Evolutionary conservation across 2,797 vertebrate species (phyloP), one percentile per base, ranked within the genome.

Genomic region (Anniella stebbinsi): DNA sequence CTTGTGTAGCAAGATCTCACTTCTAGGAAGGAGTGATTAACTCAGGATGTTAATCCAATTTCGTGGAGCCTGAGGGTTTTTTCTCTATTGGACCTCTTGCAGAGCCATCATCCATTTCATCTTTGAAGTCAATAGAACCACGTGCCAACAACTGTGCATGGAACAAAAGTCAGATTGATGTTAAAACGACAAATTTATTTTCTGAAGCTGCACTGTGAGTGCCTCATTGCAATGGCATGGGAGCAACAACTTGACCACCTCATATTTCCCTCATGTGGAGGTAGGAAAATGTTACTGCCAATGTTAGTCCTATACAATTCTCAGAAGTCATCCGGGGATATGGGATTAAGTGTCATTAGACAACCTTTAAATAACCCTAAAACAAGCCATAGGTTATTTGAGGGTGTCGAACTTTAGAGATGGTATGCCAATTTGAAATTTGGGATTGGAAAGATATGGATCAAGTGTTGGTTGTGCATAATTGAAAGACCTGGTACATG

Each of bases 21-120:
- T 87, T 94, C 77, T 86, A 91, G 67, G 78, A 92, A 90, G 45
- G 77, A 67, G 33, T 90, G 83, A 41, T 70, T 91, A 90, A 86
- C 36, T 89, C 30, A 86, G 76, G 48, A 54, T 88, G 28, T 8
- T 75, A 75, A 84, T 89, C 72, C 73, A 89, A 89, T 89, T 87
- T 57, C 30, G 70, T 48, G 88, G 54, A 89, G 76, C 6, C 13
- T 48, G 67, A 83, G 30, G 69, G 45, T 54, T 91, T 57, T 75
- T 83, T 89, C 91, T 78, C 89, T n/a, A 18, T 36, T 91, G 87
- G 69, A 11, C 86, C 45, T 33, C 38, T 84, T 92, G n/a, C 5
- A 82, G 48, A 86, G 81, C 13, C 36, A 30, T 57, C 70, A 82
- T 69, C 89, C 23, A 70, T 77, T 91, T 91, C 25, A 85, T 85